Evolutionary conservation across 2,888 invertebrate species (phyloP).

Genomic region (Pyrocoelia pectoralis): DNA sequence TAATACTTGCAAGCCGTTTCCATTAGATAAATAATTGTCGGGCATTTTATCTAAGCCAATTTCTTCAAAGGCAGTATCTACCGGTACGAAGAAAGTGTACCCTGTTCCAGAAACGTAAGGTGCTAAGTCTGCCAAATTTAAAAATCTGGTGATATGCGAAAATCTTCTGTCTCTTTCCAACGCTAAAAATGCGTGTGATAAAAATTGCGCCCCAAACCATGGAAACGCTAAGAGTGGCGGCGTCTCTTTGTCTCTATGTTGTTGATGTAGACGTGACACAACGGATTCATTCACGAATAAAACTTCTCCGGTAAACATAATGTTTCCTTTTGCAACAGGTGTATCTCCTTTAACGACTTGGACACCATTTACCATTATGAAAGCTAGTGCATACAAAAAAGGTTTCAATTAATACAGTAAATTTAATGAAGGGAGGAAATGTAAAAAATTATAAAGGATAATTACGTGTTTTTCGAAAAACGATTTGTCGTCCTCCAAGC

Average conservation of each 20-base stretch:
- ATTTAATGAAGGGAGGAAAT: slow-evolving; percentile 2
- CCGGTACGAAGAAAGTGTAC: slow-evolving; percentile 76
- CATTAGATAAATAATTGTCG: slow-evolving; percentile 65
- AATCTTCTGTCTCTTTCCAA: slow-evolving; percentile 66
- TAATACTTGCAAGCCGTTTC: slow-evolving; percentile 66
- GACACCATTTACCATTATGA: slow-evolving; percentile 67
- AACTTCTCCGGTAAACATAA: slow-evolving; percentile 70
- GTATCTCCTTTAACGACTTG: slow-evolving; percentile 68
- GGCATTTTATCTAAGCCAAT: slow-evolving; percentile 67
- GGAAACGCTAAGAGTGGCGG: slow-evolving; percentile 70
- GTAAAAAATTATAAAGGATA: background rate
- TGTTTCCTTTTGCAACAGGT: slow-evolving; percentile 67
- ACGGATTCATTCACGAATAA: slow-evolving; percentile 69
- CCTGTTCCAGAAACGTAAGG: slow-evolving; percentile 69
- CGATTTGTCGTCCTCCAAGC: slow-evolving; percentile 66
- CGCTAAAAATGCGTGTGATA: slow-evolving; percentile 69
- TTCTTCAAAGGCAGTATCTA: slow-evolving; percentile 70
- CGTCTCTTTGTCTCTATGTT: slow-evolving; percentile 71
- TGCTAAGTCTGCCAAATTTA: slow-evolving; percentile 70
- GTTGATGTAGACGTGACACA: slow-evolving; percentile 68
- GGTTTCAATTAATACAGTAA: background rate
- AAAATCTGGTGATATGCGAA: slow-evolving; percentile 67
- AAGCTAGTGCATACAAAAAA: slow-evolving; percentile 52
- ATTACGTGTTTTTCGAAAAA: slow-evolving; percentile 67
- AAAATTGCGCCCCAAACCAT: slow-evolving; percentile 71